These are phyloP conservation scores for Bombus waltoni DNA, from an alignment of 1,140 invertebrate genomes.

Conservation along the genomic window DNA sequence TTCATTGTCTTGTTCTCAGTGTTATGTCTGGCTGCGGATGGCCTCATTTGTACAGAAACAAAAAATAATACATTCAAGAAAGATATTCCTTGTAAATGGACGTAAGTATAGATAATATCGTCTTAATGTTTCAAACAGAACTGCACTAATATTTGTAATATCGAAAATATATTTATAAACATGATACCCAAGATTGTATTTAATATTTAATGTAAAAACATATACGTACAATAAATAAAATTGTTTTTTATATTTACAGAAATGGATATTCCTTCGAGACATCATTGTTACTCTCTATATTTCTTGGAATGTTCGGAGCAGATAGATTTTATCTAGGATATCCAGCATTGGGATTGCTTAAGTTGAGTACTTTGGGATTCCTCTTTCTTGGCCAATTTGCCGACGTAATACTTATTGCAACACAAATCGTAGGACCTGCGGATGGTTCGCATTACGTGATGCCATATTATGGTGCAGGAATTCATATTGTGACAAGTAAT, in stretches of 20 bases:
- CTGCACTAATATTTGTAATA: neutral
- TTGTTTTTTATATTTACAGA: constrained; percentile 80
- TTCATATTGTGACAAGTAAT: constrained; percentile 91
- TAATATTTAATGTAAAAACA: neutral
- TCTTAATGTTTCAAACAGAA: neutral
- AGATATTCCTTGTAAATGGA: constrained; percentile 95
- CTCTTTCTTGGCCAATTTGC: constrained; percentile 98
- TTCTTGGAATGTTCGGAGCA: constrained; percentile 98
- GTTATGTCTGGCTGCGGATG: constrained; percentile 91
- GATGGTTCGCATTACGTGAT: constrained; percentile 98
- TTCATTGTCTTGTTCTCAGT: constrained; percentile 84
- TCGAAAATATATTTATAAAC: neutral
- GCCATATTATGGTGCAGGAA: constrained; percentile 95
- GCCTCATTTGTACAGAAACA: constrained; percentile 91
- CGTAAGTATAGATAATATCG: constrained; percentile 86
- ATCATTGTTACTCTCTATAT: constrained; percentile 95
- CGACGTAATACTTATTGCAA: constrained; percentile 97
- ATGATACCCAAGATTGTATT: neutral
- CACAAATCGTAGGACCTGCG: constrained; percentile 95
- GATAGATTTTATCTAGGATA: constrained; percentile 99
- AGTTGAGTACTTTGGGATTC: constrained; percentile 97
- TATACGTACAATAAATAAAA: neutral
- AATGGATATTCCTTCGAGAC: constrained; percentile 97
- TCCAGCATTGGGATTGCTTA: constrained; percentile 96
- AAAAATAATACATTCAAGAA: constrained; percentile 91